These are phyloP conservation scores for Daubentonia madagascariensis DNA, from an alignment of 2,113 vertebrate genomes.

Conservation along the genomic window DNA sequence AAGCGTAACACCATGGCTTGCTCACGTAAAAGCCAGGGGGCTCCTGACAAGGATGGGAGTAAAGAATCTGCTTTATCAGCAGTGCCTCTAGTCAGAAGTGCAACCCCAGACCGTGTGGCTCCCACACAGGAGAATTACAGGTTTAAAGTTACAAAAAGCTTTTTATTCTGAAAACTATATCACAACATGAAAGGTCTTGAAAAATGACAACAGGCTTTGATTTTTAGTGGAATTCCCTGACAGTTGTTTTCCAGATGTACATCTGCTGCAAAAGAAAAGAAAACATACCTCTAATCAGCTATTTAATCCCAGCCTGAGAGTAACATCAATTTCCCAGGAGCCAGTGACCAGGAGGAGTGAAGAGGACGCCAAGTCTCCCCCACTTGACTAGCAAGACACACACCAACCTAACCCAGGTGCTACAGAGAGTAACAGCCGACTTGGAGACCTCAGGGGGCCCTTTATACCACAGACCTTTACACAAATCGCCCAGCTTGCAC, in stretches of 20 bases:
- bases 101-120: no score
- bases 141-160: not conserved
- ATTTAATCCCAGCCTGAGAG: not conserved
- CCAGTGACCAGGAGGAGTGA: no score
- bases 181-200: not conserved
- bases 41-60: not conserved
- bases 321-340: not conserved
- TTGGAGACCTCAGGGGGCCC: not conserved
- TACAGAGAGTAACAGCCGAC: rapidly evolving
- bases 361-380: not conserved
- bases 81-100: not conserved
- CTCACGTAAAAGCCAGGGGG: not conserved
- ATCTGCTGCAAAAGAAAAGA: not conserved
- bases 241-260: not conserved
- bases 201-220: not conserved
- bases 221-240: not conserved
- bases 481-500: not conserved
- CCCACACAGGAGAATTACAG: not conserved
- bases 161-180: not conserved
- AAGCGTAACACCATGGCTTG: not conserved
- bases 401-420: not conserved
- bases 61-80: not conserved
- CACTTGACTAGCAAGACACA: no score
- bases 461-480: not conserved
- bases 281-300: not conserved